These are phyloP conservation scores for Mesembrinibis cayennensis DNA, from an alignment of 2,113 vertebrate species.

Conservation along the genomic window DNA sequence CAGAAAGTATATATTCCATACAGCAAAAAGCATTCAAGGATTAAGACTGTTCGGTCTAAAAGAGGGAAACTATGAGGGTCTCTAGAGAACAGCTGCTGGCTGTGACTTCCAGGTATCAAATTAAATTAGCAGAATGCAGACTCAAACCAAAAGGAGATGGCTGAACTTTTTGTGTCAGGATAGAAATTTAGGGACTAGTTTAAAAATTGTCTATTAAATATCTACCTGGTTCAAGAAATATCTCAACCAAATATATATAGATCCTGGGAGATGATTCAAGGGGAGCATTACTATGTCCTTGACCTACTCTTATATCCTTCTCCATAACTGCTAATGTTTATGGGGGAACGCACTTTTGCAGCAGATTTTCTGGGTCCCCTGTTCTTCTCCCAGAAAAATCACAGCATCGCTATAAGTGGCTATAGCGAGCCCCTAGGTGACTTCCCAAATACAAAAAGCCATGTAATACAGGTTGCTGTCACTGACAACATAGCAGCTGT, in stretches of 20 bases:
- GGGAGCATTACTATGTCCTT: background rate
- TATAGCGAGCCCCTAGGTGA: background rate
- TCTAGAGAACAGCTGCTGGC: background rate
- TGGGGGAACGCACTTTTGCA: fast-evolving
- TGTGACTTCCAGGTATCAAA: background rate
- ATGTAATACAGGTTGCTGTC: background rate
- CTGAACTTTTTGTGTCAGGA: background rate
- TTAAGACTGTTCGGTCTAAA: background rate
- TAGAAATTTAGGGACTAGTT: background rate
- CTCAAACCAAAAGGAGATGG: background rate
- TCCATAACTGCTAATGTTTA: background rate
- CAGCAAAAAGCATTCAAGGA: background rate
- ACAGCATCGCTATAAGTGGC: background rate
- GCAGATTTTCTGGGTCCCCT: background rate
- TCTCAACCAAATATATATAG: background rate
- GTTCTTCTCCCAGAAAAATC: background rate
- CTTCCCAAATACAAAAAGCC: background rate
- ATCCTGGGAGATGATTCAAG: background rate
- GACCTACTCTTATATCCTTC: background rate
- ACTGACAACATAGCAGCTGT: background rate
- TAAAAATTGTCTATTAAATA: background rate
- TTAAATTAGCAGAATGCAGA: background rate
- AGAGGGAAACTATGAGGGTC: background rate
- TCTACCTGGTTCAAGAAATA: background rate
- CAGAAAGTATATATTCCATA: background rate